Conservation (phyloP, 2,113 vertebrate genomes). For the Equus przewalskii region DNA sequence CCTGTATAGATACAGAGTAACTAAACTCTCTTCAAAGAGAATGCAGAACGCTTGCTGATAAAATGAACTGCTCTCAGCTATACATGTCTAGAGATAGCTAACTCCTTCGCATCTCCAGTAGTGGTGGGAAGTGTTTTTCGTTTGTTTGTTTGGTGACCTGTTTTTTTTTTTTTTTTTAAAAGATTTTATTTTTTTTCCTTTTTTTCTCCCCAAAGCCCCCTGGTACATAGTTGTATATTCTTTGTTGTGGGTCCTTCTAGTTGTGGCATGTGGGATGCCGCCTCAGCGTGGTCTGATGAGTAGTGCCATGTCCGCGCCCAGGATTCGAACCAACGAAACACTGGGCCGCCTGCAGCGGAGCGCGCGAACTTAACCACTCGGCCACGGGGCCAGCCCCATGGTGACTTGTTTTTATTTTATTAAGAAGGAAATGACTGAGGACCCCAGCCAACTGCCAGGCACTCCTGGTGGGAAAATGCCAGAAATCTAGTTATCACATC, state of each 20-base stretch:
- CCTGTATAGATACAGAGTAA: neutral
- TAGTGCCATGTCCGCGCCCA: too few relatives aligned
- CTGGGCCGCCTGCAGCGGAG: too few relatives aligned
- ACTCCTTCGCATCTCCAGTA: neutral
- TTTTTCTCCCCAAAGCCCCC: too few relatives aligned
- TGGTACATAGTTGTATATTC: too few relatives aligned
- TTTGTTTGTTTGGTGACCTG: neutral
- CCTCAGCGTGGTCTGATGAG: too few relatives aligned
- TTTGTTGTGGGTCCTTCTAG: too few relatives aligned
- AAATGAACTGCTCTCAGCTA: neutral
- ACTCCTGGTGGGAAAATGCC: neutral
- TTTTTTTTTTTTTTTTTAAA: constrained; percentile 24
- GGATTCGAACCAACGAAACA: too few relatives aligned
- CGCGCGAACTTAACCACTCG: too few relatives aligned
- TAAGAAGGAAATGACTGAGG: neutral
- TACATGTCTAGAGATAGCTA: neutral
- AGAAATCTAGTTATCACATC: neutral
- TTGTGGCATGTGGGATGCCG: too few relatives aligned
- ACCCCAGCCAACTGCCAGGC: neutral
- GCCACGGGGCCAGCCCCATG: too few relatives aligned
- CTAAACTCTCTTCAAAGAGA: neutral
- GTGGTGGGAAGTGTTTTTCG: neutral
- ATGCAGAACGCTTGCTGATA: neutral
- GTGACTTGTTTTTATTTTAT: neutral
- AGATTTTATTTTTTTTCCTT: too few relatives aligned